These are phyloP conservation scores for Chalcis sispes DNA, from an alignment of 2,888 invertebrate species.

Conservation along the genomic window DNA sequence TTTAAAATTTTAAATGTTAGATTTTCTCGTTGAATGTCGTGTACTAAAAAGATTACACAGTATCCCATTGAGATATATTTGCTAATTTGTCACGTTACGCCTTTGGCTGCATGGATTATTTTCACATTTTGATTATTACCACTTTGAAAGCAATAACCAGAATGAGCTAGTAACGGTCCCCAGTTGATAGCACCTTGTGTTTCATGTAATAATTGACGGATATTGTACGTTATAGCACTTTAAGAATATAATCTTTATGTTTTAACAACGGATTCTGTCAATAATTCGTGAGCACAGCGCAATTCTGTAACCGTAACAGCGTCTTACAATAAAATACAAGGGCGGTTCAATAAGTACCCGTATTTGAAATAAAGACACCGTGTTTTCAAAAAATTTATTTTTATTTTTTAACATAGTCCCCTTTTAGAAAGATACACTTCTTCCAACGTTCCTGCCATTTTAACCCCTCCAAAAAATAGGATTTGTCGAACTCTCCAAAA, in stretches of 20 bases:
- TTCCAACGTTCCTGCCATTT: too few species aligned
- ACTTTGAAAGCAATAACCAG: background rate
- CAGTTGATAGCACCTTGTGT: constrained; percentile 14
- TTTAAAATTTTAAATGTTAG: background rate
- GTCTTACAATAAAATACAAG: background rate
- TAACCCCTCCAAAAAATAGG: too few species aligned
- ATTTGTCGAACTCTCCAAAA: too few species aligned
- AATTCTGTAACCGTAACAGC: background rate
- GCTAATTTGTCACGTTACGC: background rate
- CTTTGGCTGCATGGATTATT: background rate
- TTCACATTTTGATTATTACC: background rate
- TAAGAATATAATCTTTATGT: background rate
- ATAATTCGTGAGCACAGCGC: background rate
- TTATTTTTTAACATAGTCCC: too few species aligned
- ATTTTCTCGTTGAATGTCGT: background rate
- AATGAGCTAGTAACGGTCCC: constrained; percentile 19
- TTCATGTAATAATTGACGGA: background rate
- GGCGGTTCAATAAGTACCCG: too few species aligned
- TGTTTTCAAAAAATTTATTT: too few species aligned
- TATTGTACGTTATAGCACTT: constrained; percentile 7
- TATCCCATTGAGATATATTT: background rate
- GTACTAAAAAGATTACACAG: background rate
- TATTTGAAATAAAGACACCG: too few species aligned
- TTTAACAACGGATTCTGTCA: background rate
- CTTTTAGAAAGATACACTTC: too few species aligned